Conservation (phyloP, 1,140 invertebrate species). For the Drosophila pectinifera region DNA sequence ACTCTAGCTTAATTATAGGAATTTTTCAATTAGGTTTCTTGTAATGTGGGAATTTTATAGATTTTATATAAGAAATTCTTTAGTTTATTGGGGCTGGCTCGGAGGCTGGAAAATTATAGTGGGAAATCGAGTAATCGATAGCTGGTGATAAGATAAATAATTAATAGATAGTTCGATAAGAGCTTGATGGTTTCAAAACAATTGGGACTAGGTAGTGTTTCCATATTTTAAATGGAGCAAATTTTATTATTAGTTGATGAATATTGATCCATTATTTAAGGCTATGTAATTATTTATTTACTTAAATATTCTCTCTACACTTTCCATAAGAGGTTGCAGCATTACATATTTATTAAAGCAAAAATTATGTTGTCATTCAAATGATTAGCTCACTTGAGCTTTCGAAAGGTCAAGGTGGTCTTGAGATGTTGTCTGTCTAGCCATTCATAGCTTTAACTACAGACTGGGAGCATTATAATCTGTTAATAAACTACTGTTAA, state of each 20-base stretch:
- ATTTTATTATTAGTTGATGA: background rate
- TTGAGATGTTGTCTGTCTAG: background rate
- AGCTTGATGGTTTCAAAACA: background rate
- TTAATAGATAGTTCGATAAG: background rate
- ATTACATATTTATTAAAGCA: background rate
- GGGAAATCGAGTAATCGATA: background rate
- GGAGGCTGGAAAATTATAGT: background rate
- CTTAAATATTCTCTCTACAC: background rate
- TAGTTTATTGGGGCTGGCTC: background rate
- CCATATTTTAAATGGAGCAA: background rate
- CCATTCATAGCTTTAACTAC: background rate
- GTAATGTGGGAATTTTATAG: background rate
- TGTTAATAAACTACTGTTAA: background rate
- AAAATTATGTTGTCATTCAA: conserved; percentile 14
- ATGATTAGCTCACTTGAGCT: conserved; percentile 10
- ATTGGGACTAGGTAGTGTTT: too few species aligned
- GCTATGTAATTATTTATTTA: background rate
- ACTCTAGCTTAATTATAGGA: conserved; percentile 21
- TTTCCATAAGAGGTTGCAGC: background rate
- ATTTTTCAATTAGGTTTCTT: conserved; percentile 26
- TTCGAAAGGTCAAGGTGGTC: background rate
- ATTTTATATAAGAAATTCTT: background rate
- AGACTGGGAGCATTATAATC: background rate
- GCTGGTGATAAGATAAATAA: conserved; percentile 17
- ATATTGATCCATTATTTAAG: background rate